Evolutionary conservation across 2,113 vertebrate species (phyloP), one percentile per base, ranked within the genome.

Genomic region (Pungitius pungitius): DNA sequence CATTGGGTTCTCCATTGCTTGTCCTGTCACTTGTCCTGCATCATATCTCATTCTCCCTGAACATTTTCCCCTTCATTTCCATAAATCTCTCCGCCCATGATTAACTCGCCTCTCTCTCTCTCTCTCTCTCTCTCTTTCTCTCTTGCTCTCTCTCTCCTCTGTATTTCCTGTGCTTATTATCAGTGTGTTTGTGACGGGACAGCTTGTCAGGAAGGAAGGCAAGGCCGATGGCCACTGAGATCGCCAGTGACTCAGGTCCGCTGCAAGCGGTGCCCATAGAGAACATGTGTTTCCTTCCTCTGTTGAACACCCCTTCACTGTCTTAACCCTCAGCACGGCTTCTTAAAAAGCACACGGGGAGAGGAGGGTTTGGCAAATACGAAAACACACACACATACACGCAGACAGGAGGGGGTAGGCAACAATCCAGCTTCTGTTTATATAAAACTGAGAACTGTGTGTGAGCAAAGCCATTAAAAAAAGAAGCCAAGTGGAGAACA

Each of bases 181-280:
- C 88, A 80, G 75, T 75, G 83, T 87, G 88, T 90, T 89, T 90
- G 88, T 88, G 90, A 89, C 84, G 79, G 88, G 82, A 78, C 77
- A 90, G 87, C 89, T 85, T 83, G 82, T 82, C 92, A 93, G 92
- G 92, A 94, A 94, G 93, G 91, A 93, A 92, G 87, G 80, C 89
- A 52, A 54, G 70, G 78, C 88, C 67, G 89, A 89, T 92, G 89
- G 82, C 87, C 88, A 83, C 76, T 77, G 91, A 77, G 87, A 87
- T 85, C 77, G 67, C 83, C 80, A 87, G 81, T 92, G 90, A 91
- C 82, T 93, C 90, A 92, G 86, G 88, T 89, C 90, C 87, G 88
- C 86, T 89, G 60, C 62, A 76, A 85, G 87, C 69, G 63, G 81
- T 92, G 90, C 92, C 88, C 88, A 83, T 81, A 85, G 88, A 92